These are phyloP conservation scores for Conchocele bisecta DNA, from an alignment of 2,888 invertebrate genomes.

Conservation along the genomic window DNA sequence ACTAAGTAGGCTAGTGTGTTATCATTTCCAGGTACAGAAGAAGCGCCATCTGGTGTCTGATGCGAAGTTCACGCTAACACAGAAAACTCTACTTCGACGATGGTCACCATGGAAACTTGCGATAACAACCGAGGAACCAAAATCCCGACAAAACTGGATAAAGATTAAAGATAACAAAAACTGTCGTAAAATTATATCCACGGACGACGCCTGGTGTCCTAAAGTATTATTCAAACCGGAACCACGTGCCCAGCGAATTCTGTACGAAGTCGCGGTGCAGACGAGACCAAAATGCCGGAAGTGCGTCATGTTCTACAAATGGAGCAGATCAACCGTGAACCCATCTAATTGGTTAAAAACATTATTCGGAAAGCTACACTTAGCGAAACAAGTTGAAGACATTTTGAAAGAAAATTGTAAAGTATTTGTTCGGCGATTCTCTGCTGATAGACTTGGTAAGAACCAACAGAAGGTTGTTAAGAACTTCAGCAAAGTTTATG, in stretches of 20 bases:
- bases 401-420: constrained; percentile 54
- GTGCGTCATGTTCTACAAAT: constrained; percentile 58
- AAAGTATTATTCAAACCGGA: constrained; percentile 21
- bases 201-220: constrained; percentile 12
- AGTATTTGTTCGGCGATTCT: constrained; percentile 62
- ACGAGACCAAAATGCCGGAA: constrained; percentile 48
- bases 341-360: constrained; percentile 34
- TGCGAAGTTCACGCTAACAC: constrained; percentile 57
- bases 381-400: constrained; percentile 36
- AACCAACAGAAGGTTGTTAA: constrained; percentile 18
- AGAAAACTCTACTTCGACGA: constrained; percentile 32
- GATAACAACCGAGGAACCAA: constrained; percentile 11
- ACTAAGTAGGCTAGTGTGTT: too few species aligned
- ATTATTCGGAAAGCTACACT: constrained; percentile 22
- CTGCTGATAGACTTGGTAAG: constrained; percentile 41
- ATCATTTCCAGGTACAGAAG: too few species aligned
- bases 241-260: constrained; percentile 13
- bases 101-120: constrained; percentile 71
- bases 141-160: constrained; percentile 4
- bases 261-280: constrained; percentile 68
- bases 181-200: neutral
- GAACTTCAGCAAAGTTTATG: constrained; percentile 23
- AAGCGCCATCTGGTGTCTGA: constrained; percentile 65
- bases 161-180: neutral
- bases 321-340: constrained; percentile 12